phyloP scores from a whole-genome alignment of 2,113 vertebrate genomes.

The Cynocephalus volans region DNA sequence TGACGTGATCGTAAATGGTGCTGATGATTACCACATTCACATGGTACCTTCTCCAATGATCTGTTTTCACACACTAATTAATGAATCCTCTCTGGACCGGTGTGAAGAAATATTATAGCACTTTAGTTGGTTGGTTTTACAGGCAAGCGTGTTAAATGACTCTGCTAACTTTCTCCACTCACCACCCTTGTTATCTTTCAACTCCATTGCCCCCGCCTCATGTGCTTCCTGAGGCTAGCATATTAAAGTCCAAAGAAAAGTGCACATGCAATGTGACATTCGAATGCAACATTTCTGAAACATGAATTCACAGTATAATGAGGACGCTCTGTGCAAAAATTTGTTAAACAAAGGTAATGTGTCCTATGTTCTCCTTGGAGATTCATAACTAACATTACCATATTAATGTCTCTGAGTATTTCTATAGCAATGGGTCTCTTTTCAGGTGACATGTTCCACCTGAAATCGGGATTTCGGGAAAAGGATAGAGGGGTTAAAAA shows the following conservation, averaged over 20 bases:
- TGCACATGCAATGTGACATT: neutral
- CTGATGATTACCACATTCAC: constrained; percentile 77
- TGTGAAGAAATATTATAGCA: constrained; percentile 77
- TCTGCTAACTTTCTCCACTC: constrained; percentile 81
- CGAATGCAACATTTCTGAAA: constrained; percentile 47
- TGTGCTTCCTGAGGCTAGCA: constrained; percentile 42
- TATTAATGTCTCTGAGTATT: neutral
- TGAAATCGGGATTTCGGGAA: constrained; percentile 6
- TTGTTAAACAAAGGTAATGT: neutral
- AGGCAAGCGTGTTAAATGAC: constrained; percentile 74
- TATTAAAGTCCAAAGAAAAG: constrained; percentile 57
- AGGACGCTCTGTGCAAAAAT: neutral
- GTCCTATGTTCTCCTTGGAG: neutral
- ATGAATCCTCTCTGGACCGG: constrained; percentile 79
- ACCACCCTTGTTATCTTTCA: constrained; percentile 83
- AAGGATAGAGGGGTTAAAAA: constrained; percentile 9
- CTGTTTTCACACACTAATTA: constrained; percentile 83
- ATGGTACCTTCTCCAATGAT: constrained; percentile 76
- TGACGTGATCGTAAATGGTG: constrained; percentile 72
- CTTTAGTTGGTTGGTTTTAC: constrained; percentile 62
- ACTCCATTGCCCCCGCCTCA: constrained; percentile 42
- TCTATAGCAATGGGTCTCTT: neutral
- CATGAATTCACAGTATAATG: neutral
- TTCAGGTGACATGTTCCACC: neutral
- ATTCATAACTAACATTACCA: neutral